Evolutionary conservation across 2,797 vertebrate genomes (phyloP), one percentile per base, ranked within the genome.

Genomic region (Ctenosaura bakeri): DNA sequence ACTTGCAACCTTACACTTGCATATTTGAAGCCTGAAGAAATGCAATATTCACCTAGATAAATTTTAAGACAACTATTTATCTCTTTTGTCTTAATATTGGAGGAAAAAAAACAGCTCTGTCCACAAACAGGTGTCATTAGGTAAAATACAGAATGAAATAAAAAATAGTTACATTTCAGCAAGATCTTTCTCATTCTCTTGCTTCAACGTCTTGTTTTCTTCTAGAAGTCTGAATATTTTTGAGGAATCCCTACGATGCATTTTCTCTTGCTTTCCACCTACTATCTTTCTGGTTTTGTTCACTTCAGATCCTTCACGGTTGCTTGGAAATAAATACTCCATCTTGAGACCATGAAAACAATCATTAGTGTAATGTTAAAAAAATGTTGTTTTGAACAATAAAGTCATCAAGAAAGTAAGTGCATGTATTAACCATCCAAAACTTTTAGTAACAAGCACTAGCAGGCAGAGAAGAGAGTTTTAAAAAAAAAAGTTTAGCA

Each of bases 1-100:
- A 94, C 85, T 95, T 77, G 91, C 93, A 95, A 94, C 90, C 56
- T 94, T 93, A 92, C 91, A 95, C 94, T 94, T 94, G 32, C 18
- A 89, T 90, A 90, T 94, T 93, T 93, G 93, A 96, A 95, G 86
- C 88, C 92, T 95, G 91, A 91, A 91, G 94, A 93, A 90, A 83
- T n/a, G 32, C 87, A 94, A 91, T 94, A 92, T 88, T 95, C 80
- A 79, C 91, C 85, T 38, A 78, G 0, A 80, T 14, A 62, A 2
- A 77, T 71, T 90, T 88, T 81, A 90, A 64, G 50, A 91, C 46
- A 20, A 38, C 29, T 29, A 18, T 2, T 32, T 52, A 22, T 38
- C 22, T 38, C 54, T 66, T 69, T 26, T 26, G 52, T 54, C 14
- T 77, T 84, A 77, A 88, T n/a, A 14, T 2, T 79, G 59, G 3